A percentile compares a stretch with the other conserved stretches of the same genome.
These are phyloP conservation scores for Shinisaurus crocodilurus DNA, from an alignment of 2,113 vertebrate species.

Conservation along the genomic window DNA sequence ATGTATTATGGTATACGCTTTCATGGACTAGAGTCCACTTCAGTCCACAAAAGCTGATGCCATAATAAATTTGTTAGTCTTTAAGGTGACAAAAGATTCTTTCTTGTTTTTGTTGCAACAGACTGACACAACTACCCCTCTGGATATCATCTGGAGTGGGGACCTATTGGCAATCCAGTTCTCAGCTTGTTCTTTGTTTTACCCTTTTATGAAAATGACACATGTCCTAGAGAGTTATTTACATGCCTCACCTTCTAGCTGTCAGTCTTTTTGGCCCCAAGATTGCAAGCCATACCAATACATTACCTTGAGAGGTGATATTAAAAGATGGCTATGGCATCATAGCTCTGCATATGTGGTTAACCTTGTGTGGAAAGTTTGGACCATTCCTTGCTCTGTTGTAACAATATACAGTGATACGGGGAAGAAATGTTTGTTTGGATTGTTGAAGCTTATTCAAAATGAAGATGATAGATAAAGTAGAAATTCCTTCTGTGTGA, in stretches of 20 bases:
- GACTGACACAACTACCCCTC: not conserved
- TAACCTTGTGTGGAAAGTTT: not conserved
- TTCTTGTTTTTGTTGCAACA: not conserved
- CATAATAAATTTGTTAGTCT: not conserved
- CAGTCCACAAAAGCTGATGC: not conserved
- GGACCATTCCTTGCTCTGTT: not conserved
- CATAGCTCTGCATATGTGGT: not conserved
- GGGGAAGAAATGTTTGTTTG: slow-evolving; percentile 1
- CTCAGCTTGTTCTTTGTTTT: not conserved
- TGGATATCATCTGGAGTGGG: not conserved
- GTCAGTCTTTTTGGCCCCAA: not conserved
- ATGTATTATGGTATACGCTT: no score
- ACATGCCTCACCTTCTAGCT: not conserved
- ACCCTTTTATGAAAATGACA: not conserved
- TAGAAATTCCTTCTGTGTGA: slow-evolving; percentile 12
- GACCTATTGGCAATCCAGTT: not conserved
- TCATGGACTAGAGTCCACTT: not conserved
- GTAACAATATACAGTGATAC: not conserved
- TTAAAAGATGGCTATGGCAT: not conserved
- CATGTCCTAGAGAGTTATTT: not conserved
- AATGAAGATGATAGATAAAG: slow-evolving; percentile 8
- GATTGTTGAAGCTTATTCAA: slow-evolving; percentile 12
- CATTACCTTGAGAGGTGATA: not conserved
- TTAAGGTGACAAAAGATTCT: not conserved
- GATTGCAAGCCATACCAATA: not conserved